A percentile compares a stretch with the other conserved stretches of the same genome.
phyloP scores from a whole-genome alignment of 2,113 vertebrate species.

The Poecilia latipinna region DNA sequence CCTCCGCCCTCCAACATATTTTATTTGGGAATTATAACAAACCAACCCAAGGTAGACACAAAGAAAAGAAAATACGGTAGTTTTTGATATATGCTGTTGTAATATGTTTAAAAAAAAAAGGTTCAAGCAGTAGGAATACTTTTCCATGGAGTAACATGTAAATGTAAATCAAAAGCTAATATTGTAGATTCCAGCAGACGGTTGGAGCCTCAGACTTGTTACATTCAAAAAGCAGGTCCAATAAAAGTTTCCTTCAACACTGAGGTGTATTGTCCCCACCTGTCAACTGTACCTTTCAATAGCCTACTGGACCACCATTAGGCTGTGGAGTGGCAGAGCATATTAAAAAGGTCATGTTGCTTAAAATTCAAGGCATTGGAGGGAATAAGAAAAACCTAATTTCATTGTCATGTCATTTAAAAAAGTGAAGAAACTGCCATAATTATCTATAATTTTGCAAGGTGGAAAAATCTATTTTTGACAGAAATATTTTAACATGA shows the following conservation, averaged over 20 bases:
- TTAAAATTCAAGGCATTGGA: constrained; percentile 53
- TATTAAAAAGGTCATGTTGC: constrained; percentile 74
- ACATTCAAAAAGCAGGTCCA: constrained; percentile 44
- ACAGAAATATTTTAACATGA: constrained; percentile 46
- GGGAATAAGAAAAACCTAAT: constrained; percentile 24
- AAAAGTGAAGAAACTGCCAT: constrained; percentile 11
- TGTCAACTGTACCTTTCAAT: constrained; percentile 62
- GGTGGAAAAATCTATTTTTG: constrained; percentile 52
- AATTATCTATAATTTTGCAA: constrained; percentile 54
- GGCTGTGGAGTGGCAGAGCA: constrained; percentile 45
- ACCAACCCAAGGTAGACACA: no score
- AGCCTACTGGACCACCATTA: constrained; percentile 52
- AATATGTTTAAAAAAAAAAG: background rate
- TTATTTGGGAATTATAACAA: no score
- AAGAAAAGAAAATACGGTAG: background rate
- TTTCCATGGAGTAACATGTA: fast-evolving
- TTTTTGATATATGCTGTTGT: background rate
- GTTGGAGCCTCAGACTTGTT: constrained; percentile 22
- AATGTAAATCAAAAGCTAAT: constrained; percentile 6
- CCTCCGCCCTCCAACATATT: no score
- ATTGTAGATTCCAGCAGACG: constrained; percentile 28
- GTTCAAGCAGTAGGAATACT: background rate
- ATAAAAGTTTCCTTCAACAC: constrained; percentile 38
- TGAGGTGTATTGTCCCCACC: constrained; percentile 40
- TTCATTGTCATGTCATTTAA: constrained; percentile 28